Base-by-base conservation (phyloP, 2,113 vertebrate species). In the Salvelinus alpinus region DNA sequence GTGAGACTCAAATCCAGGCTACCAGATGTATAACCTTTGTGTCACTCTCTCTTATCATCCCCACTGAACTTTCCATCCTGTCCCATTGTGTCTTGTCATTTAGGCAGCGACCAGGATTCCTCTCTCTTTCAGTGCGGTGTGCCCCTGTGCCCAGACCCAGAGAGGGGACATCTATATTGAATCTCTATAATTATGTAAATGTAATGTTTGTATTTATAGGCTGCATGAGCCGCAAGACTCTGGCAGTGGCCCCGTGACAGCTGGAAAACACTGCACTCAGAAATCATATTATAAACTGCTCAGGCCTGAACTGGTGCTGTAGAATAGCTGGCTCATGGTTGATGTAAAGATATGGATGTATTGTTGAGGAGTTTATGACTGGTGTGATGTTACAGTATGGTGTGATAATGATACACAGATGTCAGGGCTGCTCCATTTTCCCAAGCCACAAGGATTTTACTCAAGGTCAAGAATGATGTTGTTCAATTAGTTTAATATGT, bases 201-300 rank as follows among this genome's bases (percentile, higher is more conserved):
- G 90, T 88, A 83, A 91, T 93, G 94, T 94, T 94, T 95, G 91
- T 94, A 94, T 95, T 95, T 94, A 94, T 91, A 94, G 91, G 89
- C 84, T 84, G 87, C 92, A 88, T 22, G n/a, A 9, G 89, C 94
- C 93, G 80, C 93, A 93, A 85, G 59, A 77, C 90, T 84, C 91
- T 93, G 94, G 92, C 93, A 92, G 86, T 65, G 6, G 72, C 86
- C 72, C 7, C 60, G 71, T 81, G 83, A 81, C 93, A 94, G 93
- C 93, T 95, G 94, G 90, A 87, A 93, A 86, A 84, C 92, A 91
- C 83, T 81, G 87, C 79, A 77, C 74, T 82, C 78, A 88, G 84
- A 44, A 69, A 64, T 91, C 80, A 88, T 91, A 89, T 82, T 88
- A 86, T 84, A n/a, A 48, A 70, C 20, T 48, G 16, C 34, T 70